Conservation (phyloP, 2,113 vertebrate genomes). For the Mugil cephalus region DNA sequence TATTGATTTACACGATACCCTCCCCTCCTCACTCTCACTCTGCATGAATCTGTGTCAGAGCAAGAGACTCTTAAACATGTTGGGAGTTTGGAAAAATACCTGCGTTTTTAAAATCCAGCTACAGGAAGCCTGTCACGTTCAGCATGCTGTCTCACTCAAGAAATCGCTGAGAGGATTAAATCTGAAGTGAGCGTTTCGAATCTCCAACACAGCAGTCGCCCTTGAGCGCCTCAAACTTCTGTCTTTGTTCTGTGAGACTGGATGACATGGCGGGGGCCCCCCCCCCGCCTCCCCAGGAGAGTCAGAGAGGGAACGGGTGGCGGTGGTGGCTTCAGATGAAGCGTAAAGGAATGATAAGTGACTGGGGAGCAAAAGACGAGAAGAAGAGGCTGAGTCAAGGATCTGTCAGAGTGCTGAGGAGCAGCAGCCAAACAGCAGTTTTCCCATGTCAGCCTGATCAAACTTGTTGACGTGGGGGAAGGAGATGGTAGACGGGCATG, state of each 20-base stretch:
- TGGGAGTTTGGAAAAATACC: slow-evolving; percentile 20
- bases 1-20: slow-evolving; percentile 59
- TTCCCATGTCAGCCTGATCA: slow-evolving; percentile 62
- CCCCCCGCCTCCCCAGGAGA: slow-evolving; percentile 22
- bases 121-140: slow-evolving; percentile 45
- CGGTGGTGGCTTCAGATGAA: slow-evolving; percentile 55
- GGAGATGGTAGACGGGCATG: slow-evolving; percentile 25
- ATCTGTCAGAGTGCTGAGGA: slow-evolving; percentile 40
- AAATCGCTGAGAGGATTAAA: slow-evolving; percentile 55
- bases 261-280: slow-evolving; percentile 40
- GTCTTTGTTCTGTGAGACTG: slow-evolving; percentile 45
- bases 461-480: slow-evolving; percentile 68
- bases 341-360: slow-evolving; percentile 37
- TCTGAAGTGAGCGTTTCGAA: slow-evolving; percentile 44
- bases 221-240: slow-evolving; percentile 58
- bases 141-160: slow-evolving; percentile 7
- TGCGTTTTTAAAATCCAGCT: slow-evolving; percentile 25
- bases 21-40: slow-evolving; percentile 9
- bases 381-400: slow-evolving; percentile 19
- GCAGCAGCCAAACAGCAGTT: slow-evolving; percentile 47
- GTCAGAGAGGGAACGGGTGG: neutral
- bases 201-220: slow-evolving; percentile 21
- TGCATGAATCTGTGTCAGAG: slow-evolving; percentile 38
- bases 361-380: slow-evolving; percentile 40
- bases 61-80: neutral